phyloP scores from a whole-genome alignment of 2,797 vertebrate species.

The Cottoperca gobio region DNA sequence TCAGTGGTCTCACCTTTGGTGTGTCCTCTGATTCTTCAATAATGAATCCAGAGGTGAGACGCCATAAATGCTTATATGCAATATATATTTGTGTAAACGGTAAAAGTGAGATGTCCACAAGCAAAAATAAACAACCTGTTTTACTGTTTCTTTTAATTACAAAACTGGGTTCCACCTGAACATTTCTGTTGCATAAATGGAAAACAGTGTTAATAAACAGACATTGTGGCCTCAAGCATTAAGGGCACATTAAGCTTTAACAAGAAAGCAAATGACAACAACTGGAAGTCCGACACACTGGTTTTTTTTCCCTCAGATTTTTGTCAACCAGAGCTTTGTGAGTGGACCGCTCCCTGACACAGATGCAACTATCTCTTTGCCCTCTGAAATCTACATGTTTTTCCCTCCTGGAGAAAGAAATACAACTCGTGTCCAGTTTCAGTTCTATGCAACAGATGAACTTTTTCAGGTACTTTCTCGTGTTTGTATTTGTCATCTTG shows the following conservation, averaged over 20 bases:
- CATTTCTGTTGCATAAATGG: background rate
- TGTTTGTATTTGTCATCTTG: background rate
- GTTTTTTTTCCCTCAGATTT: constrained; percentile 79
- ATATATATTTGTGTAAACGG: background rate
- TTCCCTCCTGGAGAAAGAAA: constrained; percentile 59
- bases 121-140: background rate
- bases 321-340: constrained; percentile 72
- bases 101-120: background rate
- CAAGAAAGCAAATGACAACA: background rate
- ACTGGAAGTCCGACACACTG: background rate
- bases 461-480: constrained; percentile 87
- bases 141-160: background rate
- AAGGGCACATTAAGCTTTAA: constrained; percentile 18
- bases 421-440: constrained; percentile 89
- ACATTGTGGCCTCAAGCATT: constrained; percentile 13
- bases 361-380: constrained; percentile 87
- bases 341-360: constrained; percentile 57
- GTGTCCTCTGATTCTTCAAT: constrained; percentile 74
- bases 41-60: constrained; percentile 83
- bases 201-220: constrained; percentile 29
- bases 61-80: background rate
- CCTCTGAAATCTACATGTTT: constrained; percentile 77
- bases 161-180: background rate
- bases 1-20: constrained; percentile 88
- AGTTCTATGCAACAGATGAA: constrained; percentile 86